A percentile compares a stretch with the other conserved stretches of the same genome.
These are phyloP conservation scores for Bombus confusus DNA, from an alignment of 1,140 invertebrate species.

Conservation along the genomic window DNA sequence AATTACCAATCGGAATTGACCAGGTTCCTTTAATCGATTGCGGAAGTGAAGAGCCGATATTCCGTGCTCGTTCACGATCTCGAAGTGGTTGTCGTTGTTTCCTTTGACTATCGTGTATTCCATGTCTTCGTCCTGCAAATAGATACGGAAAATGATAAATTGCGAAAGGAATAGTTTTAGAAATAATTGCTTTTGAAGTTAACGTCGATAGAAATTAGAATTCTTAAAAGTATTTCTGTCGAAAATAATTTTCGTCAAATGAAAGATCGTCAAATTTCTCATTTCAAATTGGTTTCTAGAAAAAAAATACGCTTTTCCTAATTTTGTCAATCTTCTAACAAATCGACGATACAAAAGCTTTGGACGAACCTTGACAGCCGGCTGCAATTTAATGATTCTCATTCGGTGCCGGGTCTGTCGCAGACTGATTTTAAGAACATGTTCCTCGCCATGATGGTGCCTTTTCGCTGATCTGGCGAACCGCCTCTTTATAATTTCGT, in stretches of 20 bases:
- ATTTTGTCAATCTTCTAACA: not conserved
- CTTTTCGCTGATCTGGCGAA: conserved; percentile 64
- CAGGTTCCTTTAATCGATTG: conserved; percentile 83
- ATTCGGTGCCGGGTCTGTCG: conserved; percentile 85
- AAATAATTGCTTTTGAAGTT: too few relatives aligned
- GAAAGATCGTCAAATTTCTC: too few relatives aligned
- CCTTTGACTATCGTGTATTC: conserved; percentile 86
- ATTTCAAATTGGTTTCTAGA: not conserved
- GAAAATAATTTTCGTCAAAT: too few relatives aligned
- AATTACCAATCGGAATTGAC: conserved; percentile 84
- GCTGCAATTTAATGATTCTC: conserved; percentile 86
- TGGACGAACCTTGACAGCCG: conserved; percentile 84
- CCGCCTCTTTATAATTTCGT: conserved; percentile 72
- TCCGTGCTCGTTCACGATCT: conserved; percentile 85
- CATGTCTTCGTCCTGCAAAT: conserved; percentile 83
- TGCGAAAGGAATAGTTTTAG: too few relatives aligned
- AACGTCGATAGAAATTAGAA: too few relatives aligned
- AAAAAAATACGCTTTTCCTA: too few relatives aligned
- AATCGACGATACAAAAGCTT: not conserved
- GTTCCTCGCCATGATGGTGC: conserved; percentile 80
- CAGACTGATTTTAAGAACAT: conserved; percentile 83
- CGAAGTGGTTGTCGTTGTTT: conserved; percentile 86
- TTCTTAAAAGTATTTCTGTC: too few relatives aligned
- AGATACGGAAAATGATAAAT: not conserved
- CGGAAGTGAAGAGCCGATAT: conserved; percentile 86